Conservation (phyloP, 2,888 invertebrate genomes). For the Agrotis exclamationis region DNA sequence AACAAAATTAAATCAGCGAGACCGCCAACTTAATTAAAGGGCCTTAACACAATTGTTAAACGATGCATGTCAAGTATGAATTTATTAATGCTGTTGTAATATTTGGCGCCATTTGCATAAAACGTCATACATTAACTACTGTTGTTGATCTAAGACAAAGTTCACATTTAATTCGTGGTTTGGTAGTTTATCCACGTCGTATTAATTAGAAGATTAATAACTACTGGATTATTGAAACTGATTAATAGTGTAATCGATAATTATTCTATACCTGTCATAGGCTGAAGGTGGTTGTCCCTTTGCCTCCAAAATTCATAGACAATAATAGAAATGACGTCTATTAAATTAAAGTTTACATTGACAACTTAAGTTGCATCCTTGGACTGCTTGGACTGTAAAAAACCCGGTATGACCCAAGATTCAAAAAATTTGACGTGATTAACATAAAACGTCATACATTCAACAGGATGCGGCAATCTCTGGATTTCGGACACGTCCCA, state of each 20-base stretch:
- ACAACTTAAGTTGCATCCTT: slow-evolving; percentile 22
- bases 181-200: slow-evolving; percentile 16
- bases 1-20: slow-evolving; percentile 41
- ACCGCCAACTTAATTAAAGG: slow-evolving; percentile 52
- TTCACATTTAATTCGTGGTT: slow-evolving; percentile 31
- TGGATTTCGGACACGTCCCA: slow-evolving; percentile 65
- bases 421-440: slow-evolving; percentile 38
- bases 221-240: slow-evolving; percentile 21
- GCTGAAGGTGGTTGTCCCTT: slow-evolving; percentile 8
- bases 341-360: slow-evolving; percentile 4
- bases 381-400: slow-evolving; percentile 17
- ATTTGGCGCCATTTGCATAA: slow-evolving; percentile 63
- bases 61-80: slow-evolving; percentile 63
- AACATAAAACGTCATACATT: slow-evolving; percentile 40
- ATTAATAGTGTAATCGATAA: slow-evolving; percentile 31
- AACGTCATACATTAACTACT: slow-evolving; percentile 33
- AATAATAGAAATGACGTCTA: slow-evolving; percentile 4
- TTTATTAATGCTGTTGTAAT: slow-evolving; percentile 59
- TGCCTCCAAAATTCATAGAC: slow-evolving; percentile 23
- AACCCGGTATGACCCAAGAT: slow-evolving; percentile 9
- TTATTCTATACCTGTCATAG: slow-evolving; percentile 19
- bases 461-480: slow-evolving; percentile 62
- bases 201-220: slow-evolving; percentile 36
- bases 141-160: slow-evolving; percentile 31
- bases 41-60: slow-evolving; percentile 63